A percentile compares a stretch with the other conserved stretches of the same genome.
Evolutionary conservation across 1,140 invertebrate genomes (phyloP).

Genomic region (Papilio xuthus): DNA sequence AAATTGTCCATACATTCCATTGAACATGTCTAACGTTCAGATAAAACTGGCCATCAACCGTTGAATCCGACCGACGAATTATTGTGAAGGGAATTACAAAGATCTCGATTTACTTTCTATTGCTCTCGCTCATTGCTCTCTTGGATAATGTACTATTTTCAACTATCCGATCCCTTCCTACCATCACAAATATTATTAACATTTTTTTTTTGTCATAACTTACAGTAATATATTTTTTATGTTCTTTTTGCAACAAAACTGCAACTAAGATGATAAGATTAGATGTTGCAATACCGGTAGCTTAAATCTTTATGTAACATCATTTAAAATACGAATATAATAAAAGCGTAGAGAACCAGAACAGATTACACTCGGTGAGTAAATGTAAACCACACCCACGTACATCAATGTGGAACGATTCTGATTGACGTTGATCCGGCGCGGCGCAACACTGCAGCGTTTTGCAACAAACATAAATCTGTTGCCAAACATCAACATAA

Average conservation of each 20-base stretch:
- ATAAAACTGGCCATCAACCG: constrained; percentile 42
- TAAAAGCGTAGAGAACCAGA: constrained; percentile 13
- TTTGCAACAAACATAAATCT: constrained; percentile 43
- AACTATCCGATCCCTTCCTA: constrained; percentile 33
- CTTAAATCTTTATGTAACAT: constrained; percentile 27
- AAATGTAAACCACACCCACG: constrained; percentile 29
- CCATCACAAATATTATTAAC: neutral
- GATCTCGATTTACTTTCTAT: constrained; percentile 56
- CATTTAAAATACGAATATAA: constrained; percentile 18
- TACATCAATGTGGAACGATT: constrained; percentile 32
- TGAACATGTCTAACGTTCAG: neutral
- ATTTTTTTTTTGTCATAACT: neutral
- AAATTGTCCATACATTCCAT: neutral
- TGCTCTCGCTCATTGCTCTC: constrained; percentile 42
- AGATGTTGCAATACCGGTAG: constrained; percentile 15
- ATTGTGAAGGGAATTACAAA: constrained; percentile 55
- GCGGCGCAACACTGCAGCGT: constrained; percentile 41
- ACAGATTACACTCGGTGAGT: neutral
- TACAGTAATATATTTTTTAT: neutral
- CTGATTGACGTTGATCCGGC: constrained; percentile 29
- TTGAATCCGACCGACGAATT: constrained; percentile 47
- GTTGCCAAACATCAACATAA: constrained; percentile 48
- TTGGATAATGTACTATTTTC: constrained; percentile 61
- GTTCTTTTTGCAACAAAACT: neutral
- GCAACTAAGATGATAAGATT: neutral